Base-by-base conservation (phyloP, 2,797 vertebrate species). In the Acanthurus lineatus region DNA sequence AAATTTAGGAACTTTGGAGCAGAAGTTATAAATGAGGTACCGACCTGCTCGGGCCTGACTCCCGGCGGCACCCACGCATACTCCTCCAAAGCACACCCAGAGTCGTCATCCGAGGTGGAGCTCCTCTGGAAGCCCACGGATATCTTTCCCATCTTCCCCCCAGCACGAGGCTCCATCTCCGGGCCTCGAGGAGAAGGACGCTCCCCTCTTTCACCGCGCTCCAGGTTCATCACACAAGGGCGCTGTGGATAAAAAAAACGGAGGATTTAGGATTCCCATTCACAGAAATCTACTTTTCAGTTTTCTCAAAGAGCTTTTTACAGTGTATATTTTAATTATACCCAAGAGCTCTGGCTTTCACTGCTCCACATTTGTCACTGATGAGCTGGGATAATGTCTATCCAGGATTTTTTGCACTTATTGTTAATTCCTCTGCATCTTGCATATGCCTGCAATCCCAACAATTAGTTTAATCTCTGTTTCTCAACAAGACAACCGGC, bases 21-120 rank as follows among this genome's bases (percentile, higher is more conserved):
- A 35, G 32, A 35, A 35, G 32, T 35, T 6, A 6, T 35, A 35
- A 35, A 35, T 7, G 16, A 9, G 9, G 49, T 9, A 44, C 74
- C 60, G 90, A 99, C 98, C 97, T 99, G 97, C 84, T 99, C 98
- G 0, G 97, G 97, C 64, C 97, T 93, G 72, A 99, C 95, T 66
- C 97, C 97, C 0, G 97, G 98, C 3, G 98, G 98, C 10, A 99
- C 98, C 98, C 98, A 99, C 0, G 97, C 95, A 0, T 99, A 99
- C 87, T 99, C 98, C 90, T 99, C 98, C 92, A 99, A 81, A 0
- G 97, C 97, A 47, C 98, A 99, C n/a, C 98, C 98, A 0, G 98
- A 99, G 86, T 99, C 98, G 0, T 99, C 98, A 0, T 99, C 98
- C 0, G 98, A 99, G 0, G 97, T 98, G 88, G 98, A 99, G 89